Evolutionary conservation across 2,888 invertebrate genomes (phyloP).

Genomic region (Dione juno): DNA sequence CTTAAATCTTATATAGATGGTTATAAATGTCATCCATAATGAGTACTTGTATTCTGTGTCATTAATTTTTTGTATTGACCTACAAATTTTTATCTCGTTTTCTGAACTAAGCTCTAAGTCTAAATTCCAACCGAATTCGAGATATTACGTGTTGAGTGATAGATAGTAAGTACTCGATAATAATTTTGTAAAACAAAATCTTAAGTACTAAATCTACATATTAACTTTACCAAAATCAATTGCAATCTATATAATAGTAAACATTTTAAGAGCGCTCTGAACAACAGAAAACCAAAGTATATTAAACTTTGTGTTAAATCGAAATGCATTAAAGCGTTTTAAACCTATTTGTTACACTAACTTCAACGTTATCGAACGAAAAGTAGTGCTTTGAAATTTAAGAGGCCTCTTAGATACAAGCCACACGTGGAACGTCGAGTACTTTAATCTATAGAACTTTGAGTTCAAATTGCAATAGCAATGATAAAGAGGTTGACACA

Average conservation of each 20-base stretch:
- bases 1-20: too few relatives aligned
- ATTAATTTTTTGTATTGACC: too few relatives aligned
- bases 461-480: constrained; percentile 22
- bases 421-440: neutral
- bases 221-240: neutral
- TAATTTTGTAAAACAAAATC: neutral
- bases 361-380: constrained; percentile 33
- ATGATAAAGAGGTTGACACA: constrained; percentile 15
- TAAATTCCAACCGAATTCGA: too few relatives aligned
- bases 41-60: too few relatives aligned
- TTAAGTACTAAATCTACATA: neutral
- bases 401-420: constrained; percentile 29
- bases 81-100: too few relatives aligned
- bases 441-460: neutral
- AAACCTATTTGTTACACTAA: constrained; percentile 23
- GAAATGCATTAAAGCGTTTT: constrained; percentile 15
- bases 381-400: constrained; percentile 40
- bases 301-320: constrained; percentile 14
- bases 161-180: neutral
- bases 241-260: neutral
- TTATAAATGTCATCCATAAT: too few relatives aligned
- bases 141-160: too few relatives aligned
- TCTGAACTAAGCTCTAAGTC: too few relatives aligned
- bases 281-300: constrained; percentile 5
- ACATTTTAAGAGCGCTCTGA: neutral